phyloP scores from a whole-genome alignment of 2,797 vertebrate species.

The Loris lydekkerianus region DNA sequence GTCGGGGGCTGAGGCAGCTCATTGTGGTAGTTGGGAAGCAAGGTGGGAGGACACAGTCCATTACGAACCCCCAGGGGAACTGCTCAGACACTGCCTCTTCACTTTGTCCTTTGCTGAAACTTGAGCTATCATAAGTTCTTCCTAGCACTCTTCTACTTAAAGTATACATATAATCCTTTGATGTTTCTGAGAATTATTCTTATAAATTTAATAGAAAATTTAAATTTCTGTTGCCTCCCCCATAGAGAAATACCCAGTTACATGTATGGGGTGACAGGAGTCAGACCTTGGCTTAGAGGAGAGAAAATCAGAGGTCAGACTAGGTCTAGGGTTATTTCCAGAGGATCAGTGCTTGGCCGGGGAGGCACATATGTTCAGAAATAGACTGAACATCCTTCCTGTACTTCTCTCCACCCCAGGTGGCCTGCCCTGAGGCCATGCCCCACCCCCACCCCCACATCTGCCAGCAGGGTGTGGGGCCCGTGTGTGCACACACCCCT shows the following conservation, averaged over 20 bases:
- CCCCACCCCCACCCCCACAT: no score
- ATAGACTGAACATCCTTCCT: not conserved
- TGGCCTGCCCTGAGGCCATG: no score
- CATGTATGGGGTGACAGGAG: not conserved
- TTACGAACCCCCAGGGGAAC: not conserved
- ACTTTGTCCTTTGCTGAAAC: not conserved
- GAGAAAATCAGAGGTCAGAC: no score
- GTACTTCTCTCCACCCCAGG: no score
- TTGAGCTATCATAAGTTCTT: not conserved
- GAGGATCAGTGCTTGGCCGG: not conserved
- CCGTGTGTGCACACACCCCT: no score
- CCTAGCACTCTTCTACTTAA: not conserved
- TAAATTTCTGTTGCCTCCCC: not conserved
- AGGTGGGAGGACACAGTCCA: not conserved
- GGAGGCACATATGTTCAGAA: no score
- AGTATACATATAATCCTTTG: not conserved
- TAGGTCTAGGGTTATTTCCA: not conserved
- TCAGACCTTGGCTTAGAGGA: not conserved
- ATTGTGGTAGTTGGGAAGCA: not conserved
- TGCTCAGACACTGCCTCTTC: not conserved
- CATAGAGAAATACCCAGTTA: not conserved
- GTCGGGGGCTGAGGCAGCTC: accelerated
- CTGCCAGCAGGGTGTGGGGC: not conserved
- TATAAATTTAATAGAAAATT: not conserved
- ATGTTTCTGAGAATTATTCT: not conserved